Evolutionary conservation across 1,140 invertebrate genomes (phyloP), one percentile per base, ranked within the genome.

Genomic region (Hylyphantes graminicola): DNA sequence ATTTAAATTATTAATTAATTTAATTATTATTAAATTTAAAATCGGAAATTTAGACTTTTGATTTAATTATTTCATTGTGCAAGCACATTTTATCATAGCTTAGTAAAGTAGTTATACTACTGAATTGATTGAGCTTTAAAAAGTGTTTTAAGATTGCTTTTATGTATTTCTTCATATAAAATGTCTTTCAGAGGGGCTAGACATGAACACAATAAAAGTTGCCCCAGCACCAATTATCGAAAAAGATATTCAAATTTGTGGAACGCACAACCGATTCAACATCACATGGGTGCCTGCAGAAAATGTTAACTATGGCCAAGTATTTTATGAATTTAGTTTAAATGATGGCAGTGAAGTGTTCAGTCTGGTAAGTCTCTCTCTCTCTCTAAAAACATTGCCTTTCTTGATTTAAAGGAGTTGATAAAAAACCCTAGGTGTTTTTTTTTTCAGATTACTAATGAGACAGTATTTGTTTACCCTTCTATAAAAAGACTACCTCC

Each of bases 291-390:
- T 92, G 12, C 92, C 93, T 0, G 92, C 94, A 0, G 89, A 89
- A 0, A 93, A 93, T 80, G 93, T 94, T 3, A 96, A 95, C 86
- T 94, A 95, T 87, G 95, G 94, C 48, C 92, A 92, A 11, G 93
- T 97, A 0, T 95, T 93, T 87, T 98, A 97, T 88, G 94, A 96
- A 89, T 92, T 96, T 35, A 93, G 93, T 87, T 91, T 96, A 7
- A 87, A 88, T 59, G 80, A 86, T 84, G 64, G 77, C 61, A 90
- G 92, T 72, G 86, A 88, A 64, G 87, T 88, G 64, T 87, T 88
- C 59, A 88, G 86, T 67, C 72, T 87, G 21, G 88, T 89, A 87
- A 88, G 87, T 87, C 68, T 15, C 12, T 12, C 57, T 61, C 17
- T 35, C 35, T 35, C n/a, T n/a, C n/a, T n/a, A n/a, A 35, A 35